Base-by-base conservation (phyloP, 2,888 invertebrate genomes). In the Metopia argyrocephala region DNA sequence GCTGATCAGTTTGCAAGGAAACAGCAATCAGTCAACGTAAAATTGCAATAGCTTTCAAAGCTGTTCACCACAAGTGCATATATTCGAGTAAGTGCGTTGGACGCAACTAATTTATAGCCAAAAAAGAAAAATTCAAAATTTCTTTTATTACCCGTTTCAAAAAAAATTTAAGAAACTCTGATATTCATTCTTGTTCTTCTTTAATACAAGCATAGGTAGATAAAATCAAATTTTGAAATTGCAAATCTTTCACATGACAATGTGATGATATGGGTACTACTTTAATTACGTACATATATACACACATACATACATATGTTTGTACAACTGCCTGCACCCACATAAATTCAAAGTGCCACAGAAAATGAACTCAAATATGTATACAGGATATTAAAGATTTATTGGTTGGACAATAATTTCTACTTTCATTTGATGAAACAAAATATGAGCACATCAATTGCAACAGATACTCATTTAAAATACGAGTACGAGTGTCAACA, bases 311-410 rank as follows among this genome's bases (percentile, higher is more conserved):
- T n/a, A n/a, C n/a, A n/a, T n/a, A n/a, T n/a, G n/a, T n/a, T n/a
- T n/a, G n/a, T n/a, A n/a, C n/a, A n/a, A n/a, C n/a, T n/a, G n/a
- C n/a, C n/a, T n/a, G n/a, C 12, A 20, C 27, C 50, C 28, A 74
- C 31, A 48, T 64, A 12, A 31, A 31, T 12, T 31, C 31, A 15
- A 12, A 38, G 9, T 38, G 38, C 9, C 65, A 38, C 21, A 50
- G 7, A 57, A 66, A 52, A 50, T 66, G 25, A 57, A 5, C 48
- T 23, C n/a, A 46, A 65, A 21, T 56, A 38, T 5, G 38, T 3
- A 56, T n/a, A 56, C 5, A 27, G 57, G 74, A 74, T 74, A 46
- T 66, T 59, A 50, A 59, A 27, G 27, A 75, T 45, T 75, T 75
- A 66, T 66, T 75, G 66, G 52, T 52, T 66, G 65, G 23, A 45